phyloP scores from a whole-genome alignment of 2,888 invertebrate species.

The Caenorhabditis panamensis region DNA sequence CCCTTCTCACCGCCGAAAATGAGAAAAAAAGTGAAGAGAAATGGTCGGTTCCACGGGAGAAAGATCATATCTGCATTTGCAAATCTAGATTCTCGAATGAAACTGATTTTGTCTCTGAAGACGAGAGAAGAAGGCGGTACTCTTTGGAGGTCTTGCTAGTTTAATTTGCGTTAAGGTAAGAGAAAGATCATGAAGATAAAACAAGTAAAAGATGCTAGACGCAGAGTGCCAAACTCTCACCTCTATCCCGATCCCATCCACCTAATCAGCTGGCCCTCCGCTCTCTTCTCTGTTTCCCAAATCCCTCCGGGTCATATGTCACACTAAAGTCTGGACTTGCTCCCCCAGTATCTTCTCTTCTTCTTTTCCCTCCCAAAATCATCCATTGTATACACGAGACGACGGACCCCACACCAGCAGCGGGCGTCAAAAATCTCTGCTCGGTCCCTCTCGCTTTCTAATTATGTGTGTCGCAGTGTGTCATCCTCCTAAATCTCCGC shows the following conservation, averaged over 20 bases:
- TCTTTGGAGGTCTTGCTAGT: slow-evolving; percentile 38
- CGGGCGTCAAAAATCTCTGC: slow-evolving; percentile 39
- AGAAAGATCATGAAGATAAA: too few species aligned
- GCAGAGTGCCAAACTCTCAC: too few species aligned
- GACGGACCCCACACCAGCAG: slow-evolving; percentile 17
- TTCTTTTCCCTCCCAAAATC: slow-evolving; percentile 1
- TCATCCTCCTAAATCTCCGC: slow-evolving; percentile 44
- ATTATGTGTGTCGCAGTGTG: slow-evolving; percentile 27
- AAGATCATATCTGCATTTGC: slow-evolving; percentile 45
- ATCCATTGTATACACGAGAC: slow-evolving; percentile 34
- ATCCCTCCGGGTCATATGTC: slow-evolving; percentile 22
- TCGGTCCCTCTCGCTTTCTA: slow-evolving; percentile 19
- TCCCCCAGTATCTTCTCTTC: slow-evolving; percentile 6
- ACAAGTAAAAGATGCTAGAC: too few species aligned
- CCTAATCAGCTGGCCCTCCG: slow-evolving; percentile 11
- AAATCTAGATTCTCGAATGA: slow-evolving; percentile 47
- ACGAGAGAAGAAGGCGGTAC: background rate
- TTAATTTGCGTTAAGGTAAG: slow-evolving; percentile 13
- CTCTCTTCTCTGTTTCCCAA: background rate
- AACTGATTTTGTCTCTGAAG: too few species aligned
- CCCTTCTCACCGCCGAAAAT: too few species aligned
- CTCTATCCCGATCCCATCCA: too few species aligned
- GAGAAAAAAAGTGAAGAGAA: slow-evolving; percentile 1
- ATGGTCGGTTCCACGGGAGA: slow-evolving; percentile 38
- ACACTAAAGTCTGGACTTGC: slow-evolving; percentile 6